These are phyloP conservation scores for Chrysaora quinquecirrha DNA, from an alignment of 30 jellyfish, hydroid and myxozoan species.

Conservation along the genomic window DNA sequence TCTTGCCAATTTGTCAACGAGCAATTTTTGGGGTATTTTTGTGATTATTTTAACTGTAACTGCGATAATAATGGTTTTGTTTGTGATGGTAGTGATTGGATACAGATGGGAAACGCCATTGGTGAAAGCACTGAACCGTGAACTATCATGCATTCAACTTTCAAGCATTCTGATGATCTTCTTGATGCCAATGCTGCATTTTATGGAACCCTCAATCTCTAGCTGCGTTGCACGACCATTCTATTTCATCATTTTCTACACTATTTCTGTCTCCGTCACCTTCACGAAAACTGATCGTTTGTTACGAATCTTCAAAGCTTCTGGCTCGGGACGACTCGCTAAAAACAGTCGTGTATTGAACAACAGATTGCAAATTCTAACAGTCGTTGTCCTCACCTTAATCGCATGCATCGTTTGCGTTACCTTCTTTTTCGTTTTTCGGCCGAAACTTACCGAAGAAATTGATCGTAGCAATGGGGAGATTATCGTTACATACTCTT, in stretches of 20 bases:
- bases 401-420: conserved; percentile 66
- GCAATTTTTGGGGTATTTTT: conserved; percentile 47
- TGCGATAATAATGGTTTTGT: conserved; percentile 31
- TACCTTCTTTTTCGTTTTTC: conserved; percentile 63
- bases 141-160: conserved; percentile 79
- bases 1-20: conserved; percentile 11
- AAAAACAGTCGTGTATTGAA: conserved; percentile 74
- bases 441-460: conserved; percentile 34
- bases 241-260: conserved; percentile 81
- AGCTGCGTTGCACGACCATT: conserved; percentile 61
- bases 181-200: conserved; percentile 68
- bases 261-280: conserved; percentile 93
- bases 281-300: conserved; percentile 97
- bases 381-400: conserved; percentile 77
- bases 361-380: conserved; percentile 82
- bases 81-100: conserved; percentile 24
- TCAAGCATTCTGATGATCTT: conserved; percentile 64
- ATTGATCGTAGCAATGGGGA: conserved; percentile 22
- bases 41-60: conserved; percentile 27
- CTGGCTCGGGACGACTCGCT: conserved; percentile 79
- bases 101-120: conserved; percentile 81
- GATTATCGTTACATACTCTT: conserved; percentile 46
- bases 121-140: conserved; percentile 91
- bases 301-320: conserved; percentile 87
- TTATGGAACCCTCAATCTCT: conserved; percentile 20